Evolutionary conservation across 2,797 vertebrate genomes (phyloP), one percentile per base, ranked within the genome.

Genomic region (Staurois parvus): DNA sequence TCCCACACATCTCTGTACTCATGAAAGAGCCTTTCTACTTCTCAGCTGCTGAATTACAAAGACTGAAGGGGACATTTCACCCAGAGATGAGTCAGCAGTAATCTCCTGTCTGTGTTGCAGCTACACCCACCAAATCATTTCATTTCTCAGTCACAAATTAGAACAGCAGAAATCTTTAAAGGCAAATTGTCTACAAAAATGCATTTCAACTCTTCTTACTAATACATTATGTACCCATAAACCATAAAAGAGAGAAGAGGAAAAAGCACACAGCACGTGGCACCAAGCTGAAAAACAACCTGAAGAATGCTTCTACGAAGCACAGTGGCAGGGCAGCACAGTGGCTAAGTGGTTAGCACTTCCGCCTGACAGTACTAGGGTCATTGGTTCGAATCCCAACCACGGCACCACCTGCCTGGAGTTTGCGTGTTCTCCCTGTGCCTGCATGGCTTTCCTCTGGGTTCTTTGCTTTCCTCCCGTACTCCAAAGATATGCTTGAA

Each of bases 81-180:
- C 34, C 66, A 77, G 26, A 74, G 69, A 84, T 84, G 83, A 84
- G 76, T 84, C 83, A 84, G 83, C 83, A 84, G 28, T 79, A 79
- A 84, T 64, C 37, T 66, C 26, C 48, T 52, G 72, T 66, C 83
- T 64, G 56, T 67, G 40, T 37, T 40, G 30, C 75, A 62, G 21
- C 42, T 72, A 56, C 56, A 73, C 83, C 83, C 69, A 79, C 76
- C 29, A 66, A 78, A 64, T 84, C 52, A 56, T 30, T 73, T 84
- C 69, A 84, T 34, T 48, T 72, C 69, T 67, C 40, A 64, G 32
- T 48, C 37, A 32, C 69, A 73, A 37, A 72, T 56, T 17, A 84
- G 68, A 72, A 84, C 42, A 72, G 52, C 69, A 28, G 0, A 64
- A 9, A 69, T 76, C n/a, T 19, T 56, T 13, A 83, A 83, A 81